These are phyloP conservation scores for Antheraea pernyi DNA, from an alignment of 1,140 invertebrate species.

Conservation along the genomic window DNA sequence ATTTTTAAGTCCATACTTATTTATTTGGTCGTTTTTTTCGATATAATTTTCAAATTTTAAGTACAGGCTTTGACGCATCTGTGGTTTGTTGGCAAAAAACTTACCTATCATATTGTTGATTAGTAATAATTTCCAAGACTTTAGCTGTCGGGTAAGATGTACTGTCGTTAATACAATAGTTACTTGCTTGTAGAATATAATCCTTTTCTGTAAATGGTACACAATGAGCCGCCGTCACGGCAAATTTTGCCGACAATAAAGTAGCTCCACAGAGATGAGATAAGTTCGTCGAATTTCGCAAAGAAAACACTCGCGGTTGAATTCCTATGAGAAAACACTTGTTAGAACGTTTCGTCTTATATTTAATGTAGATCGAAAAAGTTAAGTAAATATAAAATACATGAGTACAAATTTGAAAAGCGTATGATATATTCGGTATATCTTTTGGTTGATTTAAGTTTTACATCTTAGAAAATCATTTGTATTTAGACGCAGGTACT, in stretches of 20 bases:
- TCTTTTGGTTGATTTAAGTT: too few species aligned
- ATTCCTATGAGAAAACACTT: slow-evolving; percentile 34
- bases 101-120: slow-evolving; percentile 50
- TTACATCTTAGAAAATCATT: too few species aligned
- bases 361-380: too few species aligned
- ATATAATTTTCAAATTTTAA: background rate
- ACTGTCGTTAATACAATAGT: slow-evolving; percentile 39
- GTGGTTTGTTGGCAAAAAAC: slow-evolving; percentile 3
- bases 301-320: slow-evolving; percentile 43
- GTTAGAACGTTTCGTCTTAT: too few species aligned
- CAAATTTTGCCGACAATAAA: slow-evolving; percentile 37
- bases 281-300: slow-evolving; percentile 37
- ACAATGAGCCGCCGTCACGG: slow-evolving; percentile 64
- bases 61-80: background rate
- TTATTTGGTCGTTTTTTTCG: too few species aligned
- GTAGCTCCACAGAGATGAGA: slow-evolving; percentile 56
- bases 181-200: slow-evolving; percentile 55
- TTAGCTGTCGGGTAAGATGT: slow-evolving; percentile 27
- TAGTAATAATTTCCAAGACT: slow-evolving; percentile 44
- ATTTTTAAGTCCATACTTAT: too few species aligned
- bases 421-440: too few species aligned
- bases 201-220: slow-evolving; percentile 28
- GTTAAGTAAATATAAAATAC: too few species aligned
- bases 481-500: too few species aligned
- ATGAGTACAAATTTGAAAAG: too few species aligned